phyloP scores from a whole-genome alignment of 2,888 invertebrate species.

The Vanessa cardui region DNA sequence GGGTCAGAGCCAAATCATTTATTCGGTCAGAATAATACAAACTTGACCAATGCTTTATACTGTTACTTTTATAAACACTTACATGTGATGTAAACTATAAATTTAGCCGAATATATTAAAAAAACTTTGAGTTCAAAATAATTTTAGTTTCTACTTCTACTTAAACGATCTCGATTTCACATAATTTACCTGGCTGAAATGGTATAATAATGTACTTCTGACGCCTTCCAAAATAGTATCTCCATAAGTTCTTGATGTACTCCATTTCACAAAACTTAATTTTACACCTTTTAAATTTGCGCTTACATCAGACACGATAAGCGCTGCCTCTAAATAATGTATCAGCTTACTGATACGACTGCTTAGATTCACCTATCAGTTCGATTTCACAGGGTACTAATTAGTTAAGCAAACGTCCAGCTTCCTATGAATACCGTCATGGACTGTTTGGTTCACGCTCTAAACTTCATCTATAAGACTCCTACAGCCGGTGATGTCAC shows the following conservation, averaged over 20 bases:
- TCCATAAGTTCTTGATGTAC: slow-evolving; percentile 69
- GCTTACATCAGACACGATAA: slow-evolving; percentile 11
- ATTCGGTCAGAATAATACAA: slow-evolving; percentile 23
- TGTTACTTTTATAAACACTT: slow-evolving; percentile 13
- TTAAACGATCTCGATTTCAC: slow-evolving; percentile 8
- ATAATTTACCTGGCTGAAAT: slow-evolving; percentile 69
- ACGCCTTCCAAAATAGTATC: slow-evolving; percentile 63
- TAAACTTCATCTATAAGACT: slow-evolving; percentile 56
- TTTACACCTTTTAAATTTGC: slow-evolving; percentile 20
- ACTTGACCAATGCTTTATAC: slow-evolving; percentile 20
- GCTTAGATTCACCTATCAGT: slow-evolving; percentile 30
- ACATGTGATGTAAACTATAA: background rate
- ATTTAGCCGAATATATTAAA: background rate
- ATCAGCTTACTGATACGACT: background rate
- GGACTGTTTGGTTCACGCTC: slow-evolving; percentile 60
- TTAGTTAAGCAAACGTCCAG: slow-evolving; percentile 65
- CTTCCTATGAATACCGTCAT: slow-evolving; percentile 60
- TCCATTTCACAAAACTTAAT: slow-evolving; percentile 54
- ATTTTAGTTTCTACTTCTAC: too few species aligned
- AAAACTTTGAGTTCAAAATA: too few species aligned
- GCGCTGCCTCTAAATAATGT: slow-evolving; percentile 2
- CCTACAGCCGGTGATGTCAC: slow-evolving; percentile 73
- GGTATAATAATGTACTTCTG: slow-evolving; percentile 70
- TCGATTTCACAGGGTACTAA: slow-evolving; percentile 57
- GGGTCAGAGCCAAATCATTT: slow-evolving; percentile 53